Evolutionary conservation across 1,140 invertebrate species (phyloP), one percentile per base, ranked within the genome.

Genomic region (Oncopodura yosiiana): DNA sequence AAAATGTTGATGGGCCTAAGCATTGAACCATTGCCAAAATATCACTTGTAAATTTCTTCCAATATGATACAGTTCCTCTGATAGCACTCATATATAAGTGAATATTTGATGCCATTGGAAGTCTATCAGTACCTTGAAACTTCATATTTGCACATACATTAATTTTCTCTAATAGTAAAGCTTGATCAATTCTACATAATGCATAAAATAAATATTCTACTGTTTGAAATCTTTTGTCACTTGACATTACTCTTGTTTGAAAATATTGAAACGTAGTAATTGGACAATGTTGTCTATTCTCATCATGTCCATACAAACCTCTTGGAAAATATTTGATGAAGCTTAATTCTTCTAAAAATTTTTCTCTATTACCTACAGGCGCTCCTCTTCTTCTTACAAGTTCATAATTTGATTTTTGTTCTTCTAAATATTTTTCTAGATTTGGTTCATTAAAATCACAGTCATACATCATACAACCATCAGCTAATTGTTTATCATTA

Each of bases 291-390:
- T 24, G 6, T 5, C 43, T 5, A 9, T 23, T 11, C 4, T 8
- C 21, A 19, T 45, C 11, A 8, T 19, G 11, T 9, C 43, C 43
- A 23, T 29, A 8, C 14, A 26, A 8, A 12, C 43, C 43, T 11
- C 6, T 45, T 9, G 43, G 43, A 29, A 71, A 24, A 45, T 45
- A 45, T 8, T 11, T 45, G 43, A 45, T 8, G 43, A 29, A 45
- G 1, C 67, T 58, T 46, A 70, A 68, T 60, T 73, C 69, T 66
- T 72, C 71, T 57, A 43, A 14, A 3, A 14, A 21, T 19, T 43
- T 2, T 18, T 43, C 41, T 23, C 14, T 26, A 26, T 43, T 21
- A 14, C 12, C 3, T 18, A 43, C 14, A 4, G 41, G 41, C 6
- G 12, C 21, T 3, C 36, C 36, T n/a, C 3, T 37, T 37, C 18